Conservation (phyloP, 1,140 invertebrate genomes). For the Penaeus japonicus region DNA sequence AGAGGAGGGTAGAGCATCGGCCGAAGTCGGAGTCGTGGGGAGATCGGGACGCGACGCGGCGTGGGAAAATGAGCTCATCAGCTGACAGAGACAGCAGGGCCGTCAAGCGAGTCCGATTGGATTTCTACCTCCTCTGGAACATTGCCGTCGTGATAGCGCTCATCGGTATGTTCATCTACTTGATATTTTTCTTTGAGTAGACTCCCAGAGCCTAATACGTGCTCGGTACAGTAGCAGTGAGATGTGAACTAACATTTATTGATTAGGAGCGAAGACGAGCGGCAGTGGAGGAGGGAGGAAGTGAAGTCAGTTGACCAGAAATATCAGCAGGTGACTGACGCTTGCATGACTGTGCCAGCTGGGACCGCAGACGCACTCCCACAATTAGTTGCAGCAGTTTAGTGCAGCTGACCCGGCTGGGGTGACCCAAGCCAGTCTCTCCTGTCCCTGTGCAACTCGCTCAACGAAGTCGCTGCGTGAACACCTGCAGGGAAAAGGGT, state of each 20-base stretch:
- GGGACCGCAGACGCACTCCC: background rate
- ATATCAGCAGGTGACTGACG: background rate
- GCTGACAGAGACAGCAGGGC: background rate
- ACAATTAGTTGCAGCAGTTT: background rate
- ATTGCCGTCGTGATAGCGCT: slow-evolving; percentile 39
- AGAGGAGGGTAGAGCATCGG: no score
- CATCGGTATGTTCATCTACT: slow-evolving; percentile 56
- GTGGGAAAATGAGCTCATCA: background rate
- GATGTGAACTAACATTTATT: background rate
- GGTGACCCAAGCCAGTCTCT: background rate
- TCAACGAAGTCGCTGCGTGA: no score
- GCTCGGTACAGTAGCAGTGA: background rate
- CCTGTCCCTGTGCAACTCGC: no score
- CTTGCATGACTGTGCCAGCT: background rate
- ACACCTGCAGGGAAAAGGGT: no score
- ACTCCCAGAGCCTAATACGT: background rate
- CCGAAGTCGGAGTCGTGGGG: no score
- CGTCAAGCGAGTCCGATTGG: background rate
- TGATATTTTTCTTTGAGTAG: slow-evolving; percentile 55
- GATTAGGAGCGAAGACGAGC: background rate
- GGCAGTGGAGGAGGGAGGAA: background rate
- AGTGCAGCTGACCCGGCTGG: background rate
- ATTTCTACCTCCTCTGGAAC: slow-evolving; percentile 56
- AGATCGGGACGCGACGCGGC: background rate
- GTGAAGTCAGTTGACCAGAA: background rate